Base-by-base conservation (phyloP, 2,888 invertebrate genomes). In the Andrena marginata region DNA sequence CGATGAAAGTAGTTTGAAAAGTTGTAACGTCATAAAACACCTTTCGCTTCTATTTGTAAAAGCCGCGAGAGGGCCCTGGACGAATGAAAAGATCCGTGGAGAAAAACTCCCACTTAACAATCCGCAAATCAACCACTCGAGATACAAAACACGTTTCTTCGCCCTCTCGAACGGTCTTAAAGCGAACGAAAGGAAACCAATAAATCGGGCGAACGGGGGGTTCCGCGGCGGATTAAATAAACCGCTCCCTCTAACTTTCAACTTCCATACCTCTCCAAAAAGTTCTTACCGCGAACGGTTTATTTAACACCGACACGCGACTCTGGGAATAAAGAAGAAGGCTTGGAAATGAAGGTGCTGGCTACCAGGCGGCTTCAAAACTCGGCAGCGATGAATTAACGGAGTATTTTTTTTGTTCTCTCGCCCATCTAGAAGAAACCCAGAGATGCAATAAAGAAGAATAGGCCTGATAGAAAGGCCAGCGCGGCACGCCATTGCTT, bases 401-500 rank as follows among this genome's bases (percentile, higher is more conserved):
- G 56, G n/a, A 71, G 68, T 76, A 68, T 82, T 81, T 82, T 81
- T 73, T 81, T n/a, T n/a, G n/a, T 82, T 81, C 69, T 48, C 68
- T 51, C 13, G 48, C 33, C 49, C 10, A 23, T 16, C 42, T 10
- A 13, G 70, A 69, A 63, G 54, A 67, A 75, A 67, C 68, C 49
- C 67, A 54, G 64, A 48, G 72, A 62, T 10, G 77, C 69, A 78
- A 80, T 82, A 80, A 85, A 84, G 80, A 77, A 82, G 72, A 80
- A 77, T 65, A 76, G 62, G 31, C 20, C 64, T 64, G 75, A 63
- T 59, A 82, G 42, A 16, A 86, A 83, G 86, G 88, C 83, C 80
- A 78, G 68, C 80, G 69, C 65, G 79, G 85, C 85, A 89, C 82
- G 86, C 86, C 77, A 68, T 78, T 80, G 75, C 67, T 59, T 75